Evolutionary conservation across 2,113 vertebrate species (phyloP).

Genomic region (Oncorhynchus mykiss): DNA sequence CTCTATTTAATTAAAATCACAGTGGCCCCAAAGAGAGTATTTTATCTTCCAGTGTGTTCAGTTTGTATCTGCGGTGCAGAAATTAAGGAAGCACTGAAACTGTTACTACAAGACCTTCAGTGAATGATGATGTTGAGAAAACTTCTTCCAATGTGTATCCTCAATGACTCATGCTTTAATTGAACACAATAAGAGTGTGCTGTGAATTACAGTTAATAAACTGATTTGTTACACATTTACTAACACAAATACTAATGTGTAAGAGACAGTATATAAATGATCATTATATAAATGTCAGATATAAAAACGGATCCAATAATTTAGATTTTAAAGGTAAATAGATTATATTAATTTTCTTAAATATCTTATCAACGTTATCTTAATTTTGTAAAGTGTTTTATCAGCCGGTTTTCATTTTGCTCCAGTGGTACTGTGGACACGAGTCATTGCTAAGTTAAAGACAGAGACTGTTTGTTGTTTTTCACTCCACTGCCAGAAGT

Average conservation of each 20-base stretch:
- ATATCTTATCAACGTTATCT: too few species aligned
- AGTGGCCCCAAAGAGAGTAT: constrained; percentile 46
- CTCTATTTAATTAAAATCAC: constrained; percentile 61
- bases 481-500: constrained; percentile 3
- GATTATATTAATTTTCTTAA: neutral
- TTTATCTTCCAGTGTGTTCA: constrained; percentile 32
- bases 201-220: neutral
- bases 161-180: neutral
- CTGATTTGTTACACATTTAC: neutral
- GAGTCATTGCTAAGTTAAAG: too few species aligned
- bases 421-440: too few species aligned
- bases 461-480: too few species aligned
- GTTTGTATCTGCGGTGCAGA: constrained; percentile 9
- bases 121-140: neutral
- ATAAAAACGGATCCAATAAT: too few species aligned
- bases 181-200: neutral
- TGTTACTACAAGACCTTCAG: neutral
- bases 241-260: neutral
- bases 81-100: constrained; percentile 25
- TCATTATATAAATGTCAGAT: too few species aligned
- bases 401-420: too few species aligned
- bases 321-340: neutral
- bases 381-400: too few species aligned
- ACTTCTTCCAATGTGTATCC: neutral
- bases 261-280: too few species aligned